phyloP scores from a whole-genome alignment of 2,797 vertebrate species.

The Pangasius krempfi region DNA sequence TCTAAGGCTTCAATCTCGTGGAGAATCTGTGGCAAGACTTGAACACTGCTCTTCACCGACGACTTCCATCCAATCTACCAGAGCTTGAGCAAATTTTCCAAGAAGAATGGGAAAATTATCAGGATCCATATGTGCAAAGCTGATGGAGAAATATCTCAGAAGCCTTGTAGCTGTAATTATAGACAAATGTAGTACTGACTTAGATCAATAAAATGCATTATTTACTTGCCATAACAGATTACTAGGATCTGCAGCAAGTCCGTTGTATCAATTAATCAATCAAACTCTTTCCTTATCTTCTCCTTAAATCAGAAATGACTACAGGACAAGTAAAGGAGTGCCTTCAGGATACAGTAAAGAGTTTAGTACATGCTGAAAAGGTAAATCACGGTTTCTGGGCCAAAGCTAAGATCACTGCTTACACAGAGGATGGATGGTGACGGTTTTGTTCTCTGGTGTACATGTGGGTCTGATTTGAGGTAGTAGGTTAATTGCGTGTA shows the following conservation, averaged over 20 bases:
- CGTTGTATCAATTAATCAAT: not conserved
- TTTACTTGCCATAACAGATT: not conserved
- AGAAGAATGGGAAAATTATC: not conserved
- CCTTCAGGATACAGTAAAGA: not conserved
- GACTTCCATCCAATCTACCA: not conserved
- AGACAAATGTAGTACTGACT: not conserved
- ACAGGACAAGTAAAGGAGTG: not conserved
- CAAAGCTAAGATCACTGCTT: slow-evolving; percentile 19
- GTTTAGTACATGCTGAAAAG: not conserved
- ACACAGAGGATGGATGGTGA: not conserved
- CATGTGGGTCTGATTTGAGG: slow-evolving; percentile 39
- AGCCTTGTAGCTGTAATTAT: not conserved
- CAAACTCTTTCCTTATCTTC: not conserved
- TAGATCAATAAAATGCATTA: not conserved
- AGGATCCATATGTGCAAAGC: not conserved
- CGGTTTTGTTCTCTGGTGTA: slow-evolving; percentile 12
- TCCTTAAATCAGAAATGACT: not conserved
- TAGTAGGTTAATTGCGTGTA: slow-evolving; percentile 57
- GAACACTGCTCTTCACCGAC: not conserved
- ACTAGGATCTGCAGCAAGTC: not conserved
- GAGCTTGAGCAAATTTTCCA: not conserved
- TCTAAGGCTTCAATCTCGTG: not conserved
- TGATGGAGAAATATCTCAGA: not conserved
- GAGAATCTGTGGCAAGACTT: not conserved
- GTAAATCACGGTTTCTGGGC: slow-evolving; percentile 37